Evolutionary conservation across 2,113 vertebrate genomes (phyloP).

Genomic region (Menidia beryllina): DNA sequence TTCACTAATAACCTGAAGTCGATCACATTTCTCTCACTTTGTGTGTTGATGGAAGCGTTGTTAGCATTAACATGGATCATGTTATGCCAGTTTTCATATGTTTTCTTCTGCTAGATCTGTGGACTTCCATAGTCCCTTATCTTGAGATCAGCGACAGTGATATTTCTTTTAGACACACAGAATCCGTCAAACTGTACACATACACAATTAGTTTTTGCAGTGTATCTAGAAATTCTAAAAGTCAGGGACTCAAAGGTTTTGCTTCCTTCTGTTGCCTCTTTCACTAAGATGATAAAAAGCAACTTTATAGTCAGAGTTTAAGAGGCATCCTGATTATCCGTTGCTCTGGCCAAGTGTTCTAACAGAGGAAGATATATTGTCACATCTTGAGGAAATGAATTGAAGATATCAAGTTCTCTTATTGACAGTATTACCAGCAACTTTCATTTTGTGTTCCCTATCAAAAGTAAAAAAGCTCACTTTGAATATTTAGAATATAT

Average conservation of each 20-base stretch:
- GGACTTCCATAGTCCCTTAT: not conserved
- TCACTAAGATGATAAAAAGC: not conserved
- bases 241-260: too few species aligned
- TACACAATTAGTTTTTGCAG: not conserved
- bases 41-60: not conserved
- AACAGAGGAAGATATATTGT: not conserved
- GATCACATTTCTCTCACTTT: slow-evolving; percentile 5
- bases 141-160: not conserved
- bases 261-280: not conserved
- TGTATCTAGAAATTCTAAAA: not conserved
- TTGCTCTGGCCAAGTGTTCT: not conserved
- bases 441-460: too few species aligned
- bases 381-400: not conserved
- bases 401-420: not conserved
- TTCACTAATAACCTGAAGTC: slow-evolving; percentile 36
- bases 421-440: too few species aligned
- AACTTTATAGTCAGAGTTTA: slow-evolving; percentile 4
- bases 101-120: not conserved
- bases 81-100: too few species aligned
- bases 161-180: not conserved
- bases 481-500: too few species aligned
- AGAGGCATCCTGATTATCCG: not conserved
- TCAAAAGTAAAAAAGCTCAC: too few species aligned
- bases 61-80: not conserved
- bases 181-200: not conserved